Conservation (phyloP, 2,888 invertebrate genomes). For the Mythimna albipuncta region DNA sequence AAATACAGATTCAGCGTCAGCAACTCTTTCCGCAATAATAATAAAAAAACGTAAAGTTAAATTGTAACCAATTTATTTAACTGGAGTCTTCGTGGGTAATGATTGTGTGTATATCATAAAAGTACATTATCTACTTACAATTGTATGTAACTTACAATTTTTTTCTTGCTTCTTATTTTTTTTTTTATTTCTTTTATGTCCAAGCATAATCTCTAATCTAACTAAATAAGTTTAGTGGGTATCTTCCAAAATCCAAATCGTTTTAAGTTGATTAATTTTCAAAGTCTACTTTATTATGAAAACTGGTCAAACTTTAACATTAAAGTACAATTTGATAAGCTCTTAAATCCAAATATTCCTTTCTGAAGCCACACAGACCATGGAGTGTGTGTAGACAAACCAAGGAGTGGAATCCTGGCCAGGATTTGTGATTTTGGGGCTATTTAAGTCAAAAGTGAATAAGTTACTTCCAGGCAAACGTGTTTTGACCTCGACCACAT, state of each 20-base stretch:
- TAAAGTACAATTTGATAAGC: background rate
- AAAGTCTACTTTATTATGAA: background rate
- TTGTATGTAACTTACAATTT: background rate
- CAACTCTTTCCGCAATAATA: background rate
- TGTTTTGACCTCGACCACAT: too few species aligned
- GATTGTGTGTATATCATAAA: background rate
- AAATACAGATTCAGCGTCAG: background rate
- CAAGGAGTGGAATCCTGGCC: background rate
- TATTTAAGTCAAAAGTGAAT: background rate
- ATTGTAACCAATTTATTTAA: slow-evolving; percentile 18
- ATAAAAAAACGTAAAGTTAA: background rate
- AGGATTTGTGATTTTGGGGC: background rate
- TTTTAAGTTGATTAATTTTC: background rate
- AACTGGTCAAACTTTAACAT: background rate
- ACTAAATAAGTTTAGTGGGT: too few species aligned
- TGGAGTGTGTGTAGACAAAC: background rate
- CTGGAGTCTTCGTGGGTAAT: background rate
- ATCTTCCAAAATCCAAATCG: background rate
- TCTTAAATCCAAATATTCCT: background rate
- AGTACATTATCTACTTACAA: background rate
- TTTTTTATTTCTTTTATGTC: background rate
- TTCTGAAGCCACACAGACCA: background rate
- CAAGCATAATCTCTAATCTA: background rate
- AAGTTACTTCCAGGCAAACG: background rate
- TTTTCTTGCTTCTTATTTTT: too few species aligned